Percentiles rank a stretch among this genome's conserved stretches.
Conservation (phyloP, 2,888 invertebrate species). For the Epinotia ramella region DNA sequence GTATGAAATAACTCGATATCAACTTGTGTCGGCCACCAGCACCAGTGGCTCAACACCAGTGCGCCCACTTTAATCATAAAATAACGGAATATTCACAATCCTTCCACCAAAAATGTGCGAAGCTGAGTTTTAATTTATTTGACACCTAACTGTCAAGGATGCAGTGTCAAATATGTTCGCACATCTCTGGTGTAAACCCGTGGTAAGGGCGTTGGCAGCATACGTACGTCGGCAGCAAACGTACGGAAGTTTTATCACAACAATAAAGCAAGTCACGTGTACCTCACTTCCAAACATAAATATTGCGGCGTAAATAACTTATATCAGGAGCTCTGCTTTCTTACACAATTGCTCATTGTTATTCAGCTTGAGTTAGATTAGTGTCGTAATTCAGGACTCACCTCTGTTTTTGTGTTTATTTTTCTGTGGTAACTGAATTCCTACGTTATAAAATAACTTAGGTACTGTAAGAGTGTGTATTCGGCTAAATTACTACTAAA, state of each 20-base stretch:
- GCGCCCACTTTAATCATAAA: too few relatives aligned
- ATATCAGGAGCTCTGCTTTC: constrained; percentile 28
- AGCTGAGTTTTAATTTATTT: too few relatives aligned
- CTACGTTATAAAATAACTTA: neutral
- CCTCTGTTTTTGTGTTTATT: neutral
- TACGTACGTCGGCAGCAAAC: constrained; percentile 40
- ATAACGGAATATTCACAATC: too few relatives aligned
- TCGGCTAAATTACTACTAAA: too few relatives aligned
- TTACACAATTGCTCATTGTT: constrained; percentile 31
- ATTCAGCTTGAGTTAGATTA: constrained; percentile 25
- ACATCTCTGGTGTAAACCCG: constrained; percentile 27
- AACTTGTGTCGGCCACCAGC: too few relatives aligned
- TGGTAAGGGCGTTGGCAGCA: constrained; percentile 48
- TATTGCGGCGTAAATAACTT: constrained; percentile 28
- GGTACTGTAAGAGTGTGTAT: too few relatives aligned
- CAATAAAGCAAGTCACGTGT: constrained; percentile 49
- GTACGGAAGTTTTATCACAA: constrained; percentile 46
- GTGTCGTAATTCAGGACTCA: constrained; percentile 2
- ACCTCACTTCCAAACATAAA: constrained; percentile 38
- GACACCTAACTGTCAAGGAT: too few relatives aligned
- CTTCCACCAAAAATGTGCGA: too few relatives aligned
- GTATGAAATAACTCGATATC: too few relatives aligned
- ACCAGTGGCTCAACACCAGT: too few relatives aligned
- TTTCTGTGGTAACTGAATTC: neutral
- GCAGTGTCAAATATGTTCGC: too few relatives aligned